Percentiles rank a stretch among this genome's conserved stretches.
These are phyloP conservation scores for Litoditis marina DNA, from an alignment of 2,888 invertebrate genomes.

Conservation along the genomic window DNA sequence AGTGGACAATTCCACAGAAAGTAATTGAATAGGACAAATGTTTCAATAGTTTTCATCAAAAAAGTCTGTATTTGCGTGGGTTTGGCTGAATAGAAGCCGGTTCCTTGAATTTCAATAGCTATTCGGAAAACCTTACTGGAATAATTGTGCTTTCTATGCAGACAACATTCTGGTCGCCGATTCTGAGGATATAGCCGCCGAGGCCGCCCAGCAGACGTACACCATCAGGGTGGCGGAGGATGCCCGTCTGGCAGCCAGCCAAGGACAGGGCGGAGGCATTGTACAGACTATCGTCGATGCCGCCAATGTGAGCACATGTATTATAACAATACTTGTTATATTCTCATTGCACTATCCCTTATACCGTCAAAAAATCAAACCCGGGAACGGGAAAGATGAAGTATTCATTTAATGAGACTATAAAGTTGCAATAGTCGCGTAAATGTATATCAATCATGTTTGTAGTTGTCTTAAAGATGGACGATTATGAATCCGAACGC, in stretches of 20 bases:
- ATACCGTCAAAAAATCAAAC: not conserved
- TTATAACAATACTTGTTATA: not conserved
- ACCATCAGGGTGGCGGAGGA: conserved; percentile 71
- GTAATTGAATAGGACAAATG: too few species aligned
- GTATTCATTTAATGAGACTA: too few species aligned
- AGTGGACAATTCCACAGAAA: too few species aligned
- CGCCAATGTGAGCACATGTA: conserved; percentile 26
- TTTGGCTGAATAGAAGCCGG: too few species aligned
- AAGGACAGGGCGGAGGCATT: conserved; percentile 32
- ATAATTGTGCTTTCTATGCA: conserved; percentile 12
- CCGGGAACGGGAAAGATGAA: too few species aligned
- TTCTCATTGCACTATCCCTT: not conserved
- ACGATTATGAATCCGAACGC: too few species aligned
- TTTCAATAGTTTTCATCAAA: too few species aligned
- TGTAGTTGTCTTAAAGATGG: too few species aligned
- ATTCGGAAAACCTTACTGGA: not conserved
- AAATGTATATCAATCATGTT: too few species aligned
- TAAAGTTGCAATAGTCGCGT: too few species aligned
- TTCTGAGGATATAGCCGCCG: conserved; percentile 73
- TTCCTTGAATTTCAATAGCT: too few species aligned
- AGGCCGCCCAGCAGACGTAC: conserved; percentile 81
- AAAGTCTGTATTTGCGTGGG: too few species aligned
- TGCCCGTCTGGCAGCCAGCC: conserved; percentile 27
- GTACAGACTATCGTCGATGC: conserved; percentile 45
- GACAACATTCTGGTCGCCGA: conserved; percentile 84